Base-by-base conservation (phyloP, 2,888 invertebrate species). In the Epistrophe eligans region DNA sequence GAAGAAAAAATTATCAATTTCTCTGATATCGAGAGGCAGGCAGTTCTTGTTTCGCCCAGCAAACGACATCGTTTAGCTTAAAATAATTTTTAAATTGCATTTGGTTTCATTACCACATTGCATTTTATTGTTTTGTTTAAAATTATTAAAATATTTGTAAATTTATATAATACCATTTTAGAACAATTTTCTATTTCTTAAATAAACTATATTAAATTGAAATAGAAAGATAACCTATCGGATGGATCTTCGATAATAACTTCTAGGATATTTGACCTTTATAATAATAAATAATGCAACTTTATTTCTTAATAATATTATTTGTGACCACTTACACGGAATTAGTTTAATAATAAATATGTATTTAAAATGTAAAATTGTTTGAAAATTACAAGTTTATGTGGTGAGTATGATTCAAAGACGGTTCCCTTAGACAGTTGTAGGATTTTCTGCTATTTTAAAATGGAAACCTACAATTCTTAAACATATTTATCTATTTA, bases 1-100 rank as follows among this genome's bases (percentile, higher is more conserved):
- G 95, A 96, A 90, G 93, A 91, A 28, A 93, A 92, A 89, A 94
- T 94, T 77, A 92, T 94, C 73, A 91, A 91, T 13, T 79, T 83
- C n/a, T 72, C 70, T 4, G 85, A 90, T 1, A 84, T 89, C 0
- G 89, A 90, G 11, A 60, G 77, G 24, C 84, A 90, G 4, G 89
- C 91, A 0, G 90, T 93, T 74, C 82, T 91, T 52, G 90, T 91
- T n/a, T 93, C 93, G 15, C 93, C 93, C 6, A 91, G 90, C 66
- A 93, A 93, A 88, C 66, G 79, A 45, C 52, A 38, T 13, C 52
- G 70, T 2, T 4, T 62, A 13, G 67, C 52, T 67, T 77, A 76
- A 28, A 57, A 19, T 24, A 15, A n/a, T n/a, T 15, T 28, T 10
- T 15, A 8, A 32, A 9, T 32, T 35, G 57, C 57, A 32, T 35